phyloP scores from a whole-genome alignment of 2,888 invertebrate species.

The Biston stratarius region DNA sequence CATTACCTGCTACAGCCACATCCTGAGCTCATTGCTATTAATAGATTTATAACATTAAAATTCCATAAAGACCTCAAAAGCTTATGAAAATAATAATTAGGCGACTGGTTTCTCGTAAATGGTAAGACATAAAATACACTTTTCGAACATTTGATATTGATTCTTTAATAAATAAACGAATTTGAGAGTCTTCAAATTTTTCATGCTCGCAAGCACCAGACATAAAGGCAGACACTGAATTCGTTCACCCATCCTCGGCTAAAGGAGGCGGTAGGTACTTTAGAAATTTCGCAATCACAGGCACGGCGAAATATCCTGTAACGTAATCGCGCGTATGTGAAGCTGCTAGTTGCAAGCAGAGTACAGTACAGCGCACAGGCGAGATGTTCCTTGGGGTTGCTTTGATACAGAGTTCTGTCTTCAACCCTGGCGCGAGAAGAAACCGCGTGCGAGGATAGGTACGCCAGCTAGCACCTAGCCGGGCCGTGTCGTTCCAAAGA shows the following conservation, averaged over 20 bases:
- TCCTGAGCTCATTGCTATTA: conserved; percentile 42
- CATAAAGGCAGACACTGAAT: neutral
- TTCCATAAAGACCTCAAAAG: neutral
- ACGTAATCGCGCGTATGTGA: conserved; percentile 67
- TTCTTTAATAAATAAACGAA: neutral
- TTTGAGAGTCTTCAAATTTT: neutral
- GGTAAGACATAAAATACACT: neutral
- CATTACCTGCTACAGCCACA: conserved; percentile 16
- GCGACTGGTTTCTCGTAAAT: neutral
- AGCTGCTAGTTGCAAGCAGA: conserved; percentile 64
- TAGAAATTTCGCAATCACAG: conserved; percentile 62
- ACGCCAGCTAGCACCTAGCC: conserved; percentile 67
- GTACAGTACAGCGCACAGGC: conserved; percentile 53
- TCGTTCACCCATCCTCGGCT: conserved; percentile 41
- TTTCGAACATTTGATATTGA: neutral
- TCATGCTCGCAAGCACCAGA: neutral
- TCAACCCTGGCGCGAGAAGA: conserved; percentile 66
- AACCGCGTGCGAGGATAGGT: conserved; percentile 66
- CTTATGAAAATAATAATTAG: neutral
- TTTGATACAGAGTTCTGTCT: conserved; percentile 53
- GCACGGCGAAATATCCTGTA: conserved; percentile 64
- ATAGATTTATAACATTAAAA: conserved; percentile 29
- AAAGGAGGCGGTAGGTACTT: conserved; percentile 51
- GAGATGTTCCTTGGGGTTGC: conserved; percentile 59
- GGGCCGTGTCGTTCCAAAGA: conserved; percentile 62